A percentile compares a stretch with the other conserved stretches of the same genome.
phyloP scores from a whole-genome alignment of 2,888 invertebrate genomes.

The Napeogenes sylphis region DNA sequence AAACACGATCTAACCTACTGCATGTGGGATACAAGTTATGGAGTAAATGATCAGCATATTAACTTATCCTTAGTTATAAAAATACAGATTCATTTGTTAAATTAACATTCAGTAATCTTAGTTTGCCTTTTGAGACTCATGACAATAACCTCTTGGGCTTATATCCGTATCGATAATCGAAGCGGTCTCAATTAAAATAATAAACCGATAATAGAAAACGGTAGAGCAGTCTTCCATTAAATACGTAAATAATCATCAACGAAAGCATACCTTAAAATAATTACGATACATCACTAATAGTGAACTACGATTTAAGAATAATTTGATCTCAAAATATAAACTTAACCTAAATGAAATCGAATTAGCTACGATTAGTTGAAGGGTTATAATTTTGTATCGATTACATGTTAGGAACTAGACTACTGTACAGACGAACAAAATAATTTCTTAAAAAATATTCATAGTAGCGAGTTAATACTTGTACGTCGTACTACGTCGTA shows the following conservation, averaged over 20 bases:
- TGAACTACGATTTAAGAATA: constrained; percentile 51
- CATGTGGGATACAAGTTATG: constrained; percentile 48
- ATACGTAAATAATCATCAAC: constrained; percentile 54
- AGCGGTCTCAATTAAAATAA: constrained; percentile 17
- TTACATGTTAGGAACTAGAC: constrained; percentile 74
- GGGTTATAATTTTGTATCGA: constrained; percentile 71
- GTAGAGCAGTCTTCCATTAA: constrained; percentile 71
- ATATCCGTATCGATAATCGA: constrained; percentile 30
- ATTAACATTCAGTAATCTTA: constrained; percentile 66
- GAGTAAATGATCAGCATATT: constrained; percentile 46
- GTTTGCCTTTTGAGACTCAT: constrained; percentile 72
- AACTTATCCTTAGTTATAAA: constrained; percentile 69
- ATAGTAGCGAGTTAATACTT: constrained; percentile 48
- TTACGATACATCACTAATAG: constrained; percentile 53
- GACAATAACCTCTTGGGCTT: constrained; percentile 64
- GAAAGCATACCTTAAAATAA: constrained; percentile 47
- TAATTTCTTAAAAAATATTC: constrained; percentile 51
- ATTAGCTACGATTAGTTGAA: constrained; percentile 58
- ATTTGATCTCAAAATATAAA: constrained; percentile 57
- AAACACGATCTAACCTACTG: constrained; percentile 38
- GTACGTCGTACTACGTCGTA: constrained; percentile 29
- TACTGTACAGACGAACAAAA: constrained; percentile 70
- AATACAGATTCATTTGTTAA: constrained; percentile 74
- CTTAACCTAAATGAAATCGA: constrained; percentile 55
- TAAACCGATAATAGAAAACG: constrained; percentile 45